Evolutionary conservation across 1,140 invertebrate species (phyloP).

Genomic region (Papilio polytes): DNA sequence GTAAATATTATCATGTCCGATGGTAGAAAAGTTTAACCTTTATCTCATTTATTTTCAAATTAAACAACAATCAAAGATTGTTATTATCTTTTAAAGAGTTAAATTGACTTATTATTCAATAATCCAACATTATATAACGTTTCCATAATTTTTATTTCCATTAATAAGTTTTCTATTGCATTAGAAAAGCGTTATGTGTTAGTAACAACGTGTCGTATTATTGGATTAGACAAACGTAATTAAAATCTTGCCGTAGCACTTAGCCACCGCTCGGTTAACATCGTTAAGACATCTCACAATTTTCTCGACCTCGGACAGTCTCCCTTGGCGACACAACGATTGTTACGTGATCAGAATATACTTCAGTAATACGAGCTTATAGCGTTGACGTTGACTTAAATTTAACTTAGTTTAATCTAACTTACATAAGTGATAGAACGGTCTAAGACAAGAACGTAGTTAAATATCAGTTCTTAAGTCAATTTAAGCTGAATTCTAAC

Average conservation of each 20-base stretch:
- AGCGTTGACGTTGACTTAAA: slow-evolving; percentile 13
- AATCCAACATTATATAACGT: neutral
- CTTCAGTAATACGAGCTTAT: slow-evolving; percentile 6
- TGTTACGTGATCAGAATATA: slow-evolving; percentile 35
- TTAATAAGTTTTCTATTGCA: slow-evolving; percentile 3
- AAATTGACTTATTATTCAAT: neutral
- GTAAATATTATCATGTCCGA: neutral
- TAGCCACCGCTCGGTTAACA: slow-evolving; percentile 31
- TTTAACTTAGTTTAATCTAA: slow-evolving; percentile 25
- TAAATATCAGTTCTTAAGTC: neutral
- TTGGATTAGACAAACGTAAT: slow-evolving; percentile 31
- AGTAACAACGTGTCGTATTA: slow-evolving; percentile 8
- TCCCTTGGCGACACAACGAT: slow-evolving; percentile 29
- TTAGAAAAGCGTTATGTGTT: slow-evolving; percentile 15
- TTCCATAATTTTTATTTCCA: neutral
- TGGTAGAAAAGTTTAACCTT: neutral
- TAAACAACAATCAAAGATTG: neutral
- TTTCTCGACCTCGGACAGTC: slow-evolving; percentile 31
- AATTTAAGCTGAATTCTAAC: neutral
- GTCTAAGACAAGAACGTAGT: neutral
- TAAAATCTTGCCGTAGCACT: slow-evolving; percentile 38
- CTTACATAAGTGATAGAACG: slow-evolving; percentile 11
- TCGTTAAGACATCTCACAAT: slow-evolving; percentile 38
- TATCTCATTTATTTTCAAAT: neutral
- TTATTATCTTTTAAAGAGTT: neutral